Conservation (phyloP, 2,113 vertebrate species). For the Crotalus horridus region DNA sequence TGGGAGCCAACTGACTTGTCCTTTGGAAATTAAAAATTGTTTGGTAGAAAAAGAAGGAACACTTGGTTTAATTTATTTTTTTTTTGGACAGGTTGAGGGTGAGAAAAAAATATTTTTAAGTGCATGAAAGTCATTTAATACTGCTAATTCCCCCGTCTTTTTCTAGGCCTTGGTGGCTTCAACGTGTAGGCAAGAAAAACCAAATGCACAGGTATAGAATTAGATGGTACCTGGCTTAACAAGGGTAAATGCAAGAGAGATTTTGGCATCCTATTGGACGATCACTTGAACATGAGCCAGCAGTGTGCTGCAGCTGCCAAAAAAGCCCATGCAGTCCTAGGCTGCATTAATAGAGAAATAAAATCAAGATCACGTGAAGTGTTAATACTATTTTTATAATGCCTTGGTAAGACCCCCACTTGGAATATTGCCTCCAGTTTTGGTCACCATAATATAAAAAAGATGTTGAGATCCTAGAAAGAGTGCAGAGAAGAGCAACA, state of each 20-base stretch:
- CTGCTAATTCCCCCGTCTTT: background rate
- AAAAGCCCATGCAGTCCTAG: background rate
- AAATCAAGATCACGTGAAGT: background rate
- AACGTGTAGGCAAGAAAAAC: background rate
- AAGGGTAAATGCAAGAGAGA: no score
- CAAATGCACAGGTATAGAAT: background rate
- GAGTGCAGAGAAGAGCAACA: no score
- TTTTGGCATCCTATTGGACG: background rate
- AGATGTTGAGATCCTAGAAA: no score
- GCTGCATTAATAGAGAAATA: background rate
- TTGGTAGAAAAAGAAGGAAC: background rate
- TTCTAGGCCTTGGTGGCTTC: background rate
- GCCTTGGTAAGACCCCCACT: background rate
- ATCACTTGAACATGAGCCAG: background rate
- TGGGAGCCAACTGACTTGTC: background rate
- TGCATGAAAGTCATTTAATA: background rate
- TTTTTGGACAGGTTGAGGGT: no score
- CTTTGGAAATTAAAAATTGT: background rate
- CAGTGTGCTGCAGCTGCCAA: background rate
- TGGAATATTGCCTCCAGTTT: no score
- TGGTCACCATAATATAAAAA: no score
- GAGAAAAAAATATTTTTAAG: background rate
- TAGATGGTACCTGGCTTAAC: background rate
- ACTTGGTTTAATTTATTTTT: background rate
- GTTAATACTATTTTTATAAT: no score